Conservation (phyloP, 2,888 invertebrate genomes). For the Charanyca ferruginea region DNA sequence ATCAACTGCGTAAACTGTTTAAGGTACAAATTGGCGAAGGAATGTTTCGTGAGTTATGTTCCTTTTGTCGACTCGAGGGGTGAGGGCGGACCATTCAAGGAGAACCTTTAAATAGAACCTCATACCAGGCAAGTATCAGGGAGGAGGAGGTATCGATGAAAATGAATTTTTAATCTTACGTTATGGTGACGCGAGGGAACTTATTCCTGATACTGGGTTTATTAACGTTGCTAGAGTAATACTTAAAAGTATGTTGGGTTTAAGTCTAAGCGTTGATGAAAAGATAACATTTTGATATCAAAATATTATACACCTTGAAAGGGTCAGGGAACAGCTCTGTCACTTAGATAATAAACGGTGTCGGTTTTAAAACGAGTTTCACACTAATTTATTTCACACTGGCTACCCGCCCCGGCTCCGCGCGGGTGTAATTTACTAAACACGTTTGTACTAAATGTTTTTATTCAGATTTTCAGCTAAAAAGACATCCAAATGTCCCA, state of each 20-base stretch:
- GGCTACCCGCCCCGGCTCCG: too few species aligned
- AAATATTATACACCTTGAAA: constrained; percentile 7
- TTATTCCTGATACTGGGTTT: constrained; percentile 10
- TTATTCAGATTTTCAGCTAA: too few species aligned
- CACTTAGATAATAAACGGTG: constrained; percentile 1
- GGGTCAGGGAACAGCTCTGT: not conserved
- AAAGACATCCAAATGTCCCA: too few species aligned
- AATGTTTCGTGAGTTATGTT: constrained; percentile 45
- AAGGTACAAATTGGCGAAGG: constrained; percentile 34
- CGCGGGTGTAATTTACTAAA: too few species aligned
- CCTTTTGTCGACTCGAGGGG: constrained; percentile 14
- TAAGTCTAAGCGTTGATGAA: constrained; percentile 3
- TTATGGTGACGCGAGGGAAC: constrained; percentile 10
- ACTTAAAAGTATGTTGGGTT: not conserved
- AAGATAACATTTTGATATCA: constrained; percentile 6
- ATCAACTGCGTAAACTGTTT: constrained; percentile 44
- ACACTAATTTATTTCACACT: not conserved
- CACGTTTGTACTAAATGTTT: too few species aligned
- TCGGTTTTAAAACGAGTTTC: not conserved
- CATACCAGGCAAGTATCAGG: constrained; percentile 68
- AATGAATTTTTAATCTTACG: constrained; percentile 28
- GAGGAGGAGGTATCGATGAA: constrained; percentile 63
- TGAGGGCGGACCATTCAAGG: constrained; percentile 59
- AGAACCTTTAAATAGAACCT: constrained; percentile 77
- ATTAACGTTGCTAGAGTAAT: not conserved